Percentiles rank a stretch among this genome's conserved stretches.
Evolutionary conservation across 2,888 invertebrate genomes (phyloP).

Genomic region (Choristoneura rosaceana): DNA sequence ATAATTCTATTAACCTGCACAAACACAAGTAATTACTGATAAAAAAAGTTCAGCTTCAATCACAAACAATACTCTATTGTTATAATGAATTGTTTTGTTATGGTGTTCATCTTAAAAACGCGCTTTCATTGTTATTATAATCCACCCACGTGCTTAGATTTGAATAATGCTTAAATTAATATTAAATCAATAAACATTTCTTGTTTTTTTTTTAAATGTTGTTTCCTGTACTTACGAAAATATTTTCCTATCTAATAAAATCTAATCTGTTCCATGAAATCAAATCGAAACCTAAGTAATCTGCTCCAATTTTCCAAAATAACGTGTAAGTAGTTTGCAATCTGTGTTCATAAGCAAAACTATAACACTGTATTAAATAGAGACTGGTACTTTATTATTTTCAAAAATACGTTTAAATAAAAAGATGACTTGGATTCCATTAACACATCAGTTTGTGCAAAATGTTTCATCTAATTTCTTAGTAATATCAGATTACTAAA

Average conservation of each 20-base stretch:
- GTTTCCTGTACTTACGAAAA: too few species aligned
- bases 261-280: too few species aligned
- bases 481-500: conserved; percentile 56
- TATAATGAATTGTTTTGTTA: conserved; percentile 76
- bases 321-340: too few species aligned
- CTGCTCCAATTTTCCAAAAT: too few species aligned
- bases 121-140: conserved; percentile 71
- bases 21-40: conserved; percentile 67
- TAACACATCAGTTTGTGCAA: conserved; percentile 1
- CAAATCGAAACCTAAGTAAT: too few species aligned
- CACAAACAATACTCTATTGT: conserved; percentile 80
- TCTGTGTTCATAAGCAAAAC: too few species aligned
- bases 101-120: conserved; percentile 66
- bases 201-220: too few species aligned
- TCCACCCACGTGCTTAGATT: conserved; percentile 70
- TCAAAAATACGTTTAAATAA: neutral
- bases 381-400: neutral
- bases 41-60: conserved; percentile 65
- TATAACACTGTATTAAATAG: too few species aligned
- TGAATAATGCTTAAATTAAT: conserved; percentile 55
- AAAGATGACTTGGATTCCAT: neutral
- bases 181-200: conserved; percentile 53
- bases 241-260: too few species aligned
- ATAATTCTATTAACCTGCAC: conserved; percentile 53
- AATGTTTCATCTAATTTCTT: conserved; percentile 44